phyloP scores from a whole-genome alignment of 2,113 vertebrate species.

The Promerops cafer region DNA sequence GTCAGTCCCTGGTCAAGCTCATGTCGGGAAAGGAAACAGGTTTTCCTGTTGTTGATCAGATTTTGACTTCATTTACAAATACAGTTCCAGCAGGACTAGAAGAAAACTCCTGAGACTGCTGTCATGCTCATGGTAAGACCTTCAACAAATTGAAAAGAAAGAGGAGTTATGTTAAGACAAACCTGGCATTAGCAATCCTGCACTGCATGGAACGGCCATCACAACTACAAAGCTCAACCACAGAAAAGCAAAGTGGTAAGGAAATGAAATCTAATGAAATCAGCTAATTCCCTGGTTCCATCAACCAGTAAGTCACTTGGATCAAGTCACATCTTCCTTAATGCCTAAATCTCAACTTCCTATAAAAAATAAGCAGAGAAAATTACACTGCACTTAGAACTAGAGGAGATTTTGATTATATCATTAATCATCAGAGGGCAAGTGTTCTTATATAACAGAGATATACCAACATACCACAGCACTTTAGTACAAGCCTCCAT shows the following conservation, averaged over 20 bases:
- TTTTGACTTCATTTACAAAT: background rate
- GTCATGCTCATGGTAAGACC: background rate
- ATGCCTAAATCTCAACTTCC: background rate
- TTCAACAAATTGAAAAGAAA: background rate
- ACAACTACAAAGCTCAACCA: fast-evolving
- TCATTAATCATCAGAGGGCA: background rate
- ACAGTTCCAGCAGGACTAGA: background rate
- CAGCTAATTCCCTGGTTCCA: background rate
- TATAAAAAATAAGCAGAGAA: background rate
- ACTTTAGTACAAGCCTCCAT: background rate
- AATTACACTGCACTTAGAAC: background rate
- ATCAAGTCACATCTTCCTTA: background rate
- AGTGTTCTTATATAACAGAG: background rate
- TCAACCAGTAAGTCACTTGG: background rate
- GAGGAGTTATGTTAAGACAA: background rate
- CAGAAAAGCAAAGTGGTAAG: background rate
- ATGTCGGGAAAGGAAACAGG: background rate
- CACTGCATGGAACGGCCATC: fast-evolving
- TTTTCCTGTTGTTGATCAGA: background rate
- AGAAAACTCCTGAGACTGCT: background rate
- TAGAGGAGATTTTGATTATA: background rate
- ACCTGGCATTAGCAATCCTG: background rate
- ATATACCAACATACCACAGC: background rate
- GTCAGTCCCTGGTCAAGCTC: background rate
- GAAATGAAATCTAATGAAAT: background rate